Evolutionary conservation across 2,888 invertebrate genomes (phyloP).

Genomic region (Heteromyza rotundicornis): DNA sequence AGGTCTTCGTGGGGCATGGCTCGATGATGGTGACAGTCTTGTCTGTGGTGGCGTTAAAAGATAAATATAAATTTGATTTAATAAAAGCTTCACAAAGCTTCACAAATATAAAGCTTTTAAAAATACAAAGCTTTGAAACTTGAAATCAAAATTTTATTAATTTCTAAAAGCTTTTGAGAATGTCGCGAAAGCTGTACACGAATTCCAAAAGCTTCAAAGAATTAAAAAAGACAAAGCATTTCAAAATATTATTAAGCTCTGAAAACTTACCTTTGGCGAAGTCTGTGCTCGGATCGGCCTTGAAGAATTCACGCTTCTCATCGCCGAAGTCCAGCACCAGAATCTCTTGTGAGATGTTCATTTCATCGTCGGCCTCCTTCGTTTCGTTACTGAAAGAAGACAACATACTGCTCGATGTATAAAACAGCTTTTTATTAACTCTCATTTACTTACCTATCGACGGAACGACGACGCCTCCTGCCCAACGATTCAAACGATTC

Average conservation of each 20-base stretch:
- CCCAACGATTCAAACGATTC: conserved; percentile 92
- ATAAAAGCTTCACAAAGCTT: neutral
- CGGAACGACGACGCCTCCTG: conserved; percentile 76
- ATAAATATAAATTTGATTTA: neutral
- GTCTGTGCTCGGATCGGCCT: conserved; percentile 77
- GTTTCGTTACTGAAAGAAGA: conserved; percentile 65
- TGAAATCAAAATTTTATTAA: neutral
- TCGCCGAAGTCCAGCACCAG: conserved; percentile 92
- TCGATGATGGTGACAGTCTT: conserved; percentile 90
- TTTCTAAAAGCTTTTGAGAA: neutral
- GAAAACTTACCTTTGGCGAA: conserved; percentile 72
- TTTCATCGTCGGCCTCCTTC: conserved; percentile 69
- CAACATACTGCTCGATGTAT: neutral
- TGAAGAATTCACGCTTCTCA: conserved; percentile 82
- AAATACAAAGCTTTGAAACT: neutral
- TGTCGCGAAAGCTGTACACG: neutral
- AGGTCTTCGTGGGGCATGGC: conserved; percentile 90
- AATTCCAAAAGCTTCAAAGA: neutral
- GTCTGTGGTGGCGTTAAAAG: conserved; percentile 65
- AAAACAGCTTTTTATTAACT: neutral
- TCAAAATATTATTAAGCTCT: neutral
- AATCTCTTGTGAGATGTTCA: conserved; percentile 94
- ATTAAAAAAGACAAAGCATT: neutral
- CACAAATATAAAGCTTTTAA: neutral
- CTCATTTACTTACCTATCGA: conserved; percentile 53